phyloP scores from a whole-genome alignment of 2,888 invertebrate species.

The Sylvicola fuscatus region DNA sequence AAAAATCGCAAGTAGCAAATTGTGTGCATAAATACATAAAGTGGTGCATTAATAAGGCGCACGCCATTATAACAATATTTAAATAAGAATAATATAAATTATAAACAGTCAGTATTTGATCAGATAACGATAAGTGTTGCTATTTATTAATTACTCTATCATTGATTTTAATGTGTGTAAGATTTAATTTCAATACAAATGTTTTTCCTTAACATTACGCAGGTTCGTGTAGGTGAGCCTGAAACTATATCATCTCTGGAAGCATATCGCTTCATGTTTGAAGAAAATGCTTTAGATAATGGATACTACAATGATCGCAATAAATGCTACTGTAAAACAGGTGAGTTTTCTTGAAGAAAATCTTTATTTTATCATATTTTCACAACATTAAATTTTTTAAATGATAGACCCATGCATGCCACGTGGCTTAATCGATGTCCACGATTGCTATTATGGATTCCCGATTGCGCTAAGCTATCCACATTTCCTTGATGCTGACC shows the following conservation, averaged over 20 bases:
- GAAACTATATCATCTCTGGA: slow-evolving; percentile 34
- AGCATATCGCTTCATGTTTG: slow-evolving; percentile 55
- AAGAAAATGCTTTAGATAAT: slow-evolving; percentile 57
- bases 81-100: too few species aligned
- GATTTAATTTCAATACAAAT: neutral
- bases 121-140: too few species aligned
- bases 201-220: slow-evolving; percentile 6
- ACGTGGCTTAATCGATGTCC: slow-evolving; percentile 59
- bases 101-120: too few species aligned
- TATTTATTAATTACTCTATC: too few species aligned
- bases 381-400: neutral
- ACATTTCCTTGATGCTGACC: slow-evolving; percentile 61
- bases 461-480: slow-evolving; percentile 78
- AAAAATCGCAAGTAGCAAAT: too few species aligned
- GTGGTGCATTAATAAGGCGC: too few species aligned
- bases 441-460: slow-evolving; percentile 76
- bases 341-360: too few species aligned
- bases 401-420: slow-evolving; percentile 41
- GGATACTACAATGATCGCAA: slow-evolving; percentile 49
- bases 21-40: too few species aligned
- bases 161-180: too few species aligned
- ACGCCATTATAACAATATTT: too few species aligned
- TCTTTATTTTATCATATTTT: too few species aligned
- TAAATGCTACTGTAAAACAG: slow-evolving; percentile 60
- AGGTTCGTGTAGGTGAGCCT: slow-evolving; percentile 38